Base-by-base conservation (phyloP, 2,797 vertebrate genomes). In the Neoniphon sammara region DNA sequence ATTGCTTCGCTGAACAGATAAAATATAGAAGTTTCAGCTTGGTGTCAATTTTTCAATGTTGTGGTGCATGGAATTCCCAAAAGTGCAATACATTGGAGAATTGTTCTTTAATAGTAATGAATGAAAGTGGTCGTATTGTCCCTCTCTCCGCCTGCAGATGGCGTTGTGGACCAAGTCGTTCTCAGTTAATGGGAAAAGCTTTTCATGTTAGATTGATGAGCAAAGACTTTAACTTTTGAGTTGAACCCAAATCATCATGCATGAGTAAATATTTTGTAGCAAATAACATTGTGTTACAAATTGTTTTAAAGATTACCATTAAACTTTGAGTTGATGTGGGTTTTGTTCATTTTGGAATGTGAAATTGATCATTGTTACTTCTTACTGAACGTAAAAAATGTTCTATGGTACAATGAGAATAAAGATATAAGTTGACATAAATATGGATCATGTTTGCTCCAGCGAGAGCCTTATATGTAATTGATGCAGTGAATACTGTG, bases 11-110 rank as follows among this genome's bases (percentile, higher is more conserved):
- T 69, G 39, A 25, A 67, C 17, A 27, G 21, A 70, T 44, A 60
- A 1, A 34, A 47, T 63, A 47, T 7, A 7, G 6, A 15, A 9
- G 56, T 53, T 66, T 0, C 42, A 25, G 4, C 73, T 44, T 44
- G 7, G 70, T 65, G 0, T 71, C 57, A 85, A 85, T 82, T 66
- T 87, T 78, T 77, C 44, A 79, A 46, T 87, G 66, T 7, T 73
- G 75, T 87, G 65, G 17, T 70, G 88, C 90, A 90, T 91, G 88
- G n/a, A 62, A n/a, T 25, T 55, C 18, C 69, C 34, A 47, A 69
- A 39, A 8, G 80, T 88, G 81, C 79, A 90, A 89, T 89, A 75
- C 78, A 86, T 53, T 66, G 30, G 27, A 75, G 44, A 66, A 49
- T 70, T 54, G 39, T 73, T 25, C 20, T n/a, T 34, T 18, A 72